Percentiles rank a stretch among this genome's conserved stretches.
Evolutionary conservation across 2,888 invertebrate species (phyloP).

Genomic region (Sycophila texana): DNA sequence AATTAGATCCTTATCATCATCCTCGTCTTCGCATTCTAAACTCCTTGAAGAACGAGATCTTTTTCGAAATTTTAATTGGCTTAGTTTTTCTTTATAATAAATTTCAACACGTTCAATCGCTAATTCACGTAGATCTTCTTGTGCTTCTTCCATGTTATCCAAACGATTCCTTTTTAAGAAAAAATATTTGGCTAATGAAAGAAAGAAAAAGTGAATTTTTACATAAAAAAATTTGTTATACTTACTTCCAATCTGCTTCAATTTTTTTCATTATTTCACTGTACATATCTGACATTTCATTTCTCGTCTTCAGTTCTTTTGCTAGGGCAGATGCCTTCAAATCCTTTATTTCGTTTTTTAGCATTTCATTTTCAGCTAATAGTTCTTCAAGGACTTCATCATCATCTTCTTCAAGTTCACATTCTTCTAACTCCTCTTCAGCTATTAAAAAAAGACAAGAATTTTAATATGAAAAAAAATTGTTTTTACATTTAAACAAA

Average conservation of each 20-base stretch:
- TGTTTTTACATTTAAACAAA: constrained; percentile 7
- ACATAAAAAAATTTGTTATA: constrained; percentile 1
- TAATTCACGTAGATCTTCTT: constrained; percentile 67
- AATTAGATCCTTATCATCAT: constrained; percentile 52
- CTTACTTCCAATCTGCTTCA: constrained; percentile 68
- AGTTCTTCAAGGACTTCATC: constrained; percentile 67
- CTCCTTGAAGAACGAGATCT: constrained; percentile 56
- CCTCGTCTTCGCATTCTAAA: constrained; percentile 19
- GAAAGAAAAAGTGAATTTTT: constrained; percentile 4
- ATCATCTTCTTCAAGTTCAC: constrained; percentile 50
- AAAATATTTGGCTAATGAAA: not conserved
- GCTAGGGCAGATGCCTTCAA: constrained; percentile 64
- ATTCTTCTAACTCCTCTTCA: constrained; percentile 42
- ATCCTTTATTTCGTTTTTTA: constrained; percentile 65
- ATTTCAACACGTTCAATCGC: constrained; percentile 65
- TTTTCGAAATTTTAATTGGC: constrained; percentile 60
- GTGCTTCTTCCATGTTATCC: constrained; percentile 66
- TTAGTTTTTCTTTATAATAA: constrained; percentile 67
- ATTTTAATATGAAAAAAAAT: not conserved
- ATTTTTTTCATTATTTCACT: constrained; percentile 66
- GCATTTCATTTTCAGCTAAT: constrained; percentile 64
- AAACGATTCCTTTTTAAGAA: constrained; percentile 63
- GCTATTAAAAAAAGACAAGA: constrained; percentile 31
- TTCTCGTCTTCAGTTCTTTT: constrained; percentile 68
- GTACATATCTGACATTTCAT: constrained; percentile 69